Conservation (phyloP, 2,797 vertebrate species). For the Phrynocephalus vlangalii region DNA sequence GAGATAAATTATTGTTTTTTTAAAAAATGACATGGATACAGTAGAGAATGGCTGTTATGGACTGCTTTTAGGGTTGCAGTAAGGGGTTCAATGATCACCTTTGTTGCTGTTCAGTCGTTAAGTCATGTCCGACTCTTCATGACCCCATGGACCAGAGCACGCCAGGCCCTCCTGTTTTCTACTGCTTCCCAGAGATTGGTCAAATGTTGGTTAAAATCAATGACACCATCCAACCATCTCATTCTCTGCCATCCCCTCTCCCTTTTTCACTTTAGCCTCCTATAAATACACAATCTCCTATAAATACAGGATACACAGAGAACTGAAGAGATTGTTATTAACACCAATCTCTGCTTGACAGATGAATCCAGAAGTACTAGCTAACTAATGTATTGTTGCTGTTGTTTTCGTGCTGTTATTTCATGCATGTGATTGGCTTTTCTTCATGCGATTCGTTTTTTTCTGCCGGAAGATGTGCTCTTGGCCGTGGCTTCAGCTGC, state of each 20-base stretch:
- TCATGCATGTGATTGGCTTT: background rate
- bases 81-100: background rate
- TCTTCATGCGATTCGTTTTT: background rate
- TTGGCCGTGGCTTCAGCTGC: conserved; percentile 75
- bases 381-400: background rate
- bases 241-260: too few relatives aligned
- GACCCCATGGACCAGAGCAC: too few relatives aligned
- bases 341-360: background rate
- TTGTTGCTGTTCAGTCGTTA: too few relatives aligned
- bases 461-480: conserved; percentile 71
- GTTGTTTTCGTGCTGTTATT: background rate
- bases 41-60: background rate
- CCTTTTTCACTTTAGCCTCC: too few relatives aligned
- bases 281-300: background rate
- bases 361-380: background rate
- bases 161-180: too few relatives aligned
- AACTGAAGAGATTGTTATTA: background rate
- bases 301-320: background rate
- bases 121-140: too few relatives aligned
- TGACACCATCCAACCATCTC: too few relatives aligned
- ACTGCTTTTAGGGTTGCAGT: background rate
- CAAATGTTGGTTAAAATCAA: too few relatives aligned
- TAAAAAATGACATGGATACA: background rate
- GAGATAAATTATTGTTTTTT: background rate
- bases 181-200: too few relatives aligned